Conservation (phyloP, 92 coral and sea anemone species). For the Bergia puertoricense region DNA sequence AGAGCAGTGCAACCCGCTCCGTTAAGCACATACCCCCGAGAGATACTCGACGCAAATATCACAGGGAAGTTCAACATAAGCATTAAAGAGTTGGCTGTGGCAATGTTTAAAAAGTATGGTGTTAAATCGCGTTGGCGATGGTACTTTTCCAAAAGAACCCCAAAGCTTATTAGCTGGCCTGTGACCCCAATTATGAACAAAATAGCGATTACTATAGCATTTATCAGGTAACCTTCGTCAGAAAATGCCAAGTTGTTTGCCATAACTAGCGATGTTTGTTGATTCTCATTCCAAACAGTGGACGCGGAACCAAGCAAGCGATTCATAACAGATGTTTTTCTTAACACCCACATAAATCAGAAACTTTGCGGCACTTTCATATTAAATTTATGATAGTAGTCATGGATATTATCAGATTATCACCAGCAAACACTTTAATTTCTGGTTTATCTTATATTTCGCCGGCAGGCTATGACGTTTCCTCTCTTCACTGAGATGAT, state of each 20-base stretch:
- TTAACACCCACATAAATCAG: neutral
- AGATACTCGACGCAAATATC: constrained; percentile 61
- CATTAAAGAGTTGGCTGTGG: constrained; percentile 62
- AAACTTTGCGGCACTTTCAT: neutral
- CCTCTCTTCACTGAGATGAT: neutral
- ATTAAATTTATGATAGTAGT: too few relatives aligned
- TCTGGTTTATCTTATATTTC: neutral
- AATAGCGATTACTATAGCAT: constrained; percentile 43
- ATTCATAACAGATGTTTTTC: neutral
- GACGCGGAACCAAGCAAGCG: neutral
- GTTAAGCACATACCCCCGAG: constrained; percentile 47
- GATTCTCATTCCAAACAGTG: neutral
- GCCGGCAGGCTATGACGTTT: neutral
- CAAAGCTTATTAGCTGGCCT: constrained; percentile 51
- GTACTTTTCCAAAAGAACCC: constrained; percentile 44
- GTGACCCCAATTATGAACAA: constrained; percentile 49
- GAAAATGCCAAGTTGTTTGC: constrained; percentile 8
- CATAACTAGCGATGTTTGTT: neutral
- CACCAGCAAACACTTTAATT: neutral
- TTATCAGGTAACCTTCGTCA: constrained; percentile 24
- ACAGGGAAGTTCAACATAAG: constrained; percentile 67
- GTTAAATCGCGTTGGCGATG: constrained; percentile 51
- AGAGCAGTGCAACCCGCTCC: constrained; percentile 47
- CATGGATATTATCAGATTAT: neutral
- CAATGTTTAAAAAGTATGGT: constrained; percentile 72